Base-by-base conservation (phyloP, 1,140 invertebrate species). In the Panonychus citri region DNA sequence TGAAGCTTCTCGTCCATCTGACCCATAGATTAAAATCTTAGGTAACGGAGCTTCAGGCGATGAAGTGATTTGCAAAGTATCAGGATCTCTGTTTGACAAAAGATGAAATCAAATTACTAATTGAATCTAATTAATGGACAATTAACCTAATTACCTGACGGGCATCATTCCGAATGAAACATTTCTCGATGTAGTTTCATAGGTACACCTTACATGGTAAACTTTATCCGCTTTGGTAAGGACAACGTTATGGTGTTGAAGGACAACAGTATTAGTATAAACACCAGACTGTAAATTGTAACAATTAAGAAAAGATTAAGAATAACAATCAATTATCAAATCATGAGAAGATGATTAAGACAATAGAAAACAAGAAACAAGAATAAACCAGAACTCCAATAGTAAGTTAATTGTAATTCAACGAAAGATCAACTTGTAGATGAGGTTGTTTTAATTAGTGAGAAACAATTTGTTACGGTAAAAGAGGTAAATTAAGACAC, bases 161-260 rank as follows among this genome's bases (percentile, higher is more conserved):
- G 87, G 86, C 81, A 91, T 87, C 85, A 91, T 90, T 71, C 87
- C 87, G 71, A 91, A 93, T 12, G 87, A 90, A 58, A 93, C 89
- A 68, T 93, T 93, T 74, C 88, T 86, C 1, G 86, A 88, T 53
- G 85, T 85, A 80, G 91, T 91, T 69, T 93, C 88, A 67, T 93
- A 93, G 0, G 87, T 93, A 66, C 88, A 93, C 65, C 90, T 87
- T 37, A 93, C 84, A 71, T 90, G 90, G 76, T 93, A 93, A 63
- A 91, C 90, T 68, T 93, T 93, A 68, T 93, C 88, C 1, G 86
- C 85, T 71, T 91, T 91, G 13, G 87, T 93, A 83, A 93, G 89
- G 3, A 93, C 87, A 8, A 91, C 85, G 64, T 85, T 90, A 71
- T 93, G 87, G 66, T 91, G 87, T 70, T 93, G 88, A 1, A 93